Conservation (phyloP, 1,140 invertebrate species). For the Campoletis sonorensis region DNA sequence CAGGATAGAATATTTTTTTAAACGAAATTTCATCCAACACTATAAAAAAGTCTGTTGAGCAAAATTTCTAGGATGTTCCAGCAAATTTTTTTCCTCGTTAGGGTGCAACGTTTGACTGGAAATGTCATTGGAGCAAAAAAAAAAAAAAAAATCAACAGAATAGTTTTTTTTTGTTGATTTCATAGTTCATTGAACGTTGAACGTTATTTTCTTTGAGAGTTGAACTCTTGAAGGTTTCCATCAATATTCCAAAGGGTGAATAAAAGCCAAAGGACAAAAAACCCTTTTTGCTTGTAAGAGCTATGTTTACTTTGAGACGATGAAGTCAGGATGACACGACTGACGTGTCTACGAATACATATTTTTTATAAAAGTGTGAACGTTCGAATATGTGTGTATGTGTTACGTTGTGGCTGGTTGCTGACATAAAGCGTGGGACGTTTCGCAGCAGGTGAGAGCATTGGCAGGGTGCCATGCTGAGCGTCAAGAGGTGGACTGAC, state of each 20-base stretch:
- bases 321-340: background rate
- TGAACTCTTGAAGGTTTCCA: background rate
- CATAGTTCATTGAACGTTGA: background rate
- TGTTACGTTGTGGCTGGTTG: background rate
- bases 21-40: no score
- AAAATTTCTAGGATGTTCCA: no score
- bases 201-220: background rate
- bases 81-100: background rate
- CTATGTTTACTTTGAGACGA: conserved; percentile 4
- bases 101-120: background rate
- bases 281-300: background rate
- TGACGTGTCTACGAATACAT: background rate
- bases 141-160: background rate
- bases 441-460: conserved; percentile 65
- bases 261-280: no score
- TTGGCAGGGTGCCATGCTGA: conserved; percentile 64
- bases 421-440: conserved; percentile 52
- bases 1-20: no score
- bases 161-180: no score
- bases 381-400: background rate
- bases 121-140: background rate
- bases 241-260: no score
- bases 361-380: background rate
- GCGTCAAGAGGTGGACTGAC: conserved; percentile 59
- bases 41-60: no score